Conservation (phyloP, 2,888 invertebrate genomes). For the Tiliacea citrago region DNA sequence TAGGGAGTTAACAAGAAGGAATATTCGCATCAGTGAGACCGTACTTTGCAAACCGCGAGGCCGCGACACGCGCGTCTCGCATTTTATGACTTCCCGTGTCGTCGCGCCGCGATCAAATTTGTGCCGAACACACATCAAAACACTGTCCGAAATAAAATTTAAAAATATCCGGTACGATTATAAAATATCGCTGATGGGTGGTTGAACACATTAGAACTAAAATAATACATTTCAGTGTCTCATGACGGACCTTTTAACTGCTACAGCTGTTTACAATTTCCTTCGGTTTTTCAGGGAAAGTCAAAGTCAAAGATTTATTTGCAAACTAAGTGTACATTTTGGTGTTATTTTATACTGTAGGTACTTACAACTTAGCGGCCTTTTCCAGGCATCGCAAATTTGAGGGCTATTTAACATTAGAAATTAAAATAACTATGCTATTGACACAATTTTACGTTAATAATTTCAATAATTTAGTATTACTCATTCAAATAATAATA, state of each 20-base stretch:
- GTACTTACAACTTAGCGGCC: too few relatives aligned
- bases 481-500: too few relatives aligned
- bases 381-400: too few relatives aligned
- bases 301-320: too few relatives aligned
- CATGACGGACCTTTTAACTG: conserved; percentile 31
- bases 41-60: conserved; percentile 70
- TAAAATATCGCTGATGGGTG: conserved; percentile 59
- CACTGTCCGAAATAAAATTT: conserved; percentile 78
- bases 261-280: conserved; percentile 9
- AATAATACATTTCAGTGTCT: conserved; percentile 41
- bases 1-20: conserved; percentile 68
- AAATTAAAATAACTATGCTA: too few relatives aligned
- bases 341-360: too few relatives aligned
- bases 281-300: too few relatives aligned
- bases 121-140: conserved; percentile 82
- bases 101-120: conserved; percentile 76
- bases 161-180: conserved; percentile 74
- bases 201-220: conserved; percentile 50
- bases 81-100: conserved; percentile 87
- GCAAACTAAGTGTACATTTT: too few relatives aligned
- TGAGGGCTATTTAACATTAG: too few relatives aligned
- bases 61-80: conserved; percentile 71
- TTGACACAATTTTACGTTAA: too few relatives aligned
- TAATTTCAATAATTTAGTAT: too few relatives aligned
- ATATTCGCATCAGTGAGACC: conserved; percentile 69